These are phyloP conservation scores for Trichopoda pennipes DNA, from an alignment of 2,888 invertebrate genomes.

Conservation along the genomic window DNA sequence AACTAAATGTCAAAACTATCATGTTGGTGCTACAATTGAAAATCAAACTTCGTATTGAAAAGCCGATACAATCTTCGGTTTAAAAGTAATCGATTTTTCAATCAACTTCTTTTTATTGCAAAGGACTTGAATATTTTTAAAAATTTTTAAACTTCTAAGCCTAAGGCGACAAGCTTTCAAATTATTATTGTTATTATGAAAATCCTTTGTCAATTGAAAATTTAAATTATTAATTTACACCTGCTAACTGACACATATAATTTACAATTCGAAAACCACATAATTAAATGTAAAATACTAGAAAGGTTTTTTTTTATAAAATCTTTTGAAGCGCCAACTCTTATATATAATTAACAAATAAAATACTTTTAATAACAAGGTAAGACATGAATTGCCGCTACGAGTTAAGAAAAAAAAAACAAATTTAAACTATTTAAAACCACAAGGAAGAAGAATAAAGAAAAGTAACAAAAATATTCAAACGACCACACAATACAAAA, in stretches of 20 bases:
- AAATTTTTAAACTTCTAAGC: too few relatives aligned
- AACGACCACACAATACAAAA: conserved; percentile 56
- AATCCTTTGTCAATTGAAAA: neutral
- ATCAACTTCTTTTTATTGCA: too few relatives aligned
- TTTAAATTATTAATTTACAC: conserved; percentile 52
- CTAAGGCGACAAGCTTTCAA: neutral
- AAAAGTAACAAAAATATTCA: conserved; percentile 3
- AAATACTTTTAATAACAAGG: conserved; percentile 56
- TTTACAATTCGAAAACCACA: conserved; percentile 44
- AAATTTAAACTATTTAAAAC: conserved; percentile 24
- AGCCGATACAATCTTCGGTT: too few relatives aligned
- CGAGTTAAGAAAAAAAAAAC: conserved; percentile 2
- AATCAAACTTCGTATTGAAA: too few relatives aligned
- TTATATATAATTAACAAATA: conserved; percentile 48
- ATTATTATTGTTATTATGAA: neutral
- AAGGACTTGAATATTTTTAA: too few relatives aligned
- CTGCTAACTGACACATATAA: conserved; percentile 50
- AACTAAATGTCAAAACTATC: too few relatives aligned
- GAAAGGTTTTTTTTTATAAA: conserved; percentile 36
- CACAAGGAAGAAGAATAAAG: conserved; percentile 7
- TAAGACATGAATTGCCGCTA: conserved; percentile 46
- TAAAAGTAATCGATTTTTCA: too few relatives aligned
- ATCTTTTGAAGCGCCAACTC: conserved; percentile 47
- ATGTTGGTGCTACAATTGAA: too few relatives aligned
- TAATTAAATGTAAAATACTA: conserved; percentile 52